phyloP scores from a whole-genome alignment of 2,888 invertebrate genomes.

The Stomorhina lunata region DNA sequence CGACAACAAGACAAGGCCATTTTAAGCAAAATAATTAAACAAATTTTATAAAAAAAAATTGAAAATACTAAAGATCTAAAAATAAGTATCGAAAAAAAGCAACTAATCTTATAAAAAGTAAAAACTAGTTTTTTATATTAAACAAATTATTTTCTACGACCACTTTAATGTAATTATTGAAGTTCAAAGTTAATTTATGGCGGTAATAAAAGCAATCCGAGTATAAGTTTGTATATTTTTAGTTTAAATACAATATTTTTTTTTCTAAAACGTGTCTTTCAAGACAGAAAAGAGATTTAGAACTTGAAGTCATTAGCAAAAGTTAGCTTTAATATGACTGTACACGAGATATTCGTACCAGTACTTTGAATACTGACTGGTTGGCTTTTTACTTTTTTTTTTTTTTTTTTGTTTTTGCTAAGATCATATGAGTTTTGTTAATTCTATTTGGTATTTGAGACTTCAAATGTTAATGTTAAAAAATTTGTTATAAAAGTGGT shows the following conservation, averaged over 20 bases:
- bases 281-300: conserved; percentile 1
- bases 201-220: conserved; percentile 9
- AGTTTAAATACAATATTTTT: not conserved
- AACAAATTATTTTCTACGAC: not conserved
- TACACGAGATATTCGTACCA: too few species aligned
- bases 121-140: conserved; percentile 46
- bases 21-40: conserved; percentile 6
- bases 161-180: conserved; percentile 38
- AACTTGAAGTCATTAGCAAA: conserved; percentile 7
- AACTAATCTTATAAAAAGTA: not conserved
- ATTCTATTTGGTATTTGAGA: not conserved
- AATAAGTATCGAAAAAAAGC: not conserved
- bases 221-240: not conserved
- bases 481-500: not conserved
- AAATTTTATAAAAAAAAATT: not conserved
- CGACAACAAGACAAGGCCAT: conserved; percentile 25
- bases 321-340: not conserved
- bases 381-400: too few species aligned
- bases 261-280: conserved; percentile 16
- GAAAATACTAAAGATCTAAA: not conserved
- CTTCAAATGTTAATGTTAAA: not conserved
- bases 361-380: conserved; percentile 4
- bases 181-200: conserved; percentile 57
- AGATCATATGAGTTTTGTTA: not conserved
- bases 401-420: not conserved